phyloP scores from a whole-genome alignment of 2,888 invertebrate genomes.

The Neuroscelio doddi region DNA sequence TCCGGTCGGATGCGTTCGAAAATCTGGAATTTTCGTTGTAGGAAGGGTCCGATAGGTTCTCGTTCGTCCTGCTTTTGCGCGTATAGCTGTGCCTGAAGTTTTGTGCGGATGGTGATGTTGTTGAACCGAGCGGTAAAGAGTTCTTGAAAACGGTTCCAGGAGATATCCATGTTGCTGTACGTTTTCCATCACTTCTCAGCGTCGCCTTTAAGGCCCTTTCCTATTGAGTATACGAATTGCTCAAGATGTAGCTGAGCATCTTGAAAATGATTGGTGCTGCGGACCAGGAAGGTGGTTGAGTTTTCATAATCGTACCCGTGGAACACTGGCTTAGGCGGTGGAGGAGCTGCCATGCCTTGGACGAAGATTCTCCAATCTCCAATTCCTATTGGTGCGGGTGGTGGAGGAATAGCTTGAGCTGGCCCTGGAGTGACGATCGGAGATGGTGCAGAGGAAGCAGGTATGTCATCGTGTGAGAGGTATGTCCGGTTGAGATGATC shows the following conservation, averaged over 20 bases:
- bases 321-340: neutral
- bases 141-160: slow-evolving; percentile 15
- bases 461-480: too few species aligned
- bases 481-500: too few species aligned
- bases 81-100: slow-evolving; percentile 19
- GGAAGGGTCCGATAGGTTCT: slow-evolving; percentile 18
- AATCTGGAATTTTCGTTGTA: slow-evolving; percentile 20
- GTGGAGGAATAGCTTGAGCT: too few species aligned
- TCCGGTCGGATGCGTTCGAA: slow-evolving; percentile 16
- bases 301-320: slow-evolving; percentile 15
- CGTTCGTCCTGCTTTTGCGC: slow-evolving; percentile 15
- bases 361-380: neutral
- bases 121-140: slow-evolving; percentile 13
- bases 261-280: neutral
- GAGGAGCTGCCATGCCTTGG: neutral
- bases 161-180: slow-evolving; percentile 9
- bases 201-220: neutral
- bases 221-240: neutral
- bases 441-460: too few species aligned
- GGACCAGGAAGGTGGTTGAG: neutral
- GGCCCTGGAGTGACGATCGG: too few species aligned
- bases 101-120: neutral
- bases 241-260: neutral
- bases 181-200: slow-evolving; percentile 26
- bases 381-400: neutral